Base-by-base conservation (phyloP, 92 coral and sea anemone genomes). In the Epizoanthus fatuus region DNA sequence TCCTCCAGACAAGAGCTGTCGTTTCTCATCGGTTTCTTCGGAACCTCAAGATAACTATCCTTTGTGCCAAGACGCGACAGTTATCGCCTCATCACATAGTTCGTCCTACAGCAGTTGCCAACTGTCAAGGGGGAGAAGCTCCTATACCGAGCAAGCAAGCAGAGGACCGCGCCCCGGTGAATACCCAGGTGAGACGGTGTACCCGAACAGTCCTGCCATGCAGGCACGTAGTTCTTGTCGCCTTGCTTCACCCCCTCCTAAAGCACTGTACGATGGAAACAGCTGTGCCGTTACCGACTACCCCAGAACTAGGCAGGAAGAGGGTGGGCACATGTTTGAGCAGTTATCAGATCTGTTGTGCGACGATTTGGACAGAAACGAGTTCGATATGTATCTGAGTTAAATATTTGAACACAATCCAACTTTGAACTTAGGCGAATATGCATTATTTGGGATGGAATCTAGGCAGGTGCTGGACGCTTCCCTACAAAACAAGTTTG, bases 341-440 rank as follows among this genome's bases (percentile, higher is more conserved):
- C 98, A 91, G 62, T 92, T 95, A 19, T 89, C 95, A 9, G 99
- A 97, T 32, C 86, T 97, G 8, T 84, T 97, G 12, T 90, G 93
- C 85, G 99, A 97, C 74, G 98, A 95, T 80, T 76, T 97, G 63
- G 96, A 97, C 74, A 92, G 98, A 42, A 92, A 95, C 17, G 99
- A 97, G 75, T 95, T 97, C 86, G 98, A 94, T 75, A 94, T 95
- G 98, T 97, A 97, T 67, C 86, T 97, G 17, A 93, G 57, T 40
- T 77, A 16, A 37, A 51, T 25, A 14, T 10, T 25, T 49, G 12
- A 49, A 49, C 2, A 49, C 35, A 29, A 29, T 29, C 35, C 35
- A 29, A 22, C 25, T 22, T 47, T 47, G 52, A 47, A 8, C 9
- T 47, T 47, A 22, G 25, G 53, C 53, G 53, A 49, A 3, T 49